Conservation (phyloP, 2,113 vertebrate species). For the Gymnorhina tibicen region DNA sequence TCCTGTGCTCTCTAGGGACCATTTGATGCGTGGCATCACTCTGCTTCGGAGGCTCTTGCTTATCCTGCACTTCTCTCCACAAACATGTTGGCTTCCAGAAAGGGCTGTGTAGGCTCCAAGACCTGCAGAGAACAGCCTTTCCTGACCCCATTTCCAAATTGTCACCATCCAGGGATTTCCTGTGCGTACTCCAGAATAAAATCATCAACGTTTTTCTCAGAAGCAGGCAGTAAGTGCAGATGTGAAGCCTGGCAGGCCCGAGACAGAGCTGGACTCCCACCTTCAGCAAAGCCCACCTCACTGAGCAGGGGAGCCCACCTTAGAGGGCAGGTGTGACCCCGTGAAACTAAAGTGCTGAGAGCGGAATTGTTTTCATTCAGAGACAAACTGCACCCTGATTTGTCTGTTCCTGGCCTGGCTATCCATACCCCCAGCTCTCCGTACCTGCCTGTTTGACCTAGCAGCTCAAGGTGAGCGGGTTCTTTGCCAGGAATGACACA, state of each 20-base stretch:
- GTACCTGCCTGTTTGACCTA: background rate
- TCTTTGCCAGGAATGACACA: background rate
- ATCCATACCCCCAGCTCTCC: background rate
- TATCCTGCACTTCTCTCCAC: background rate
- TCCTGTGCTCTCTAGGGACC: background rate
- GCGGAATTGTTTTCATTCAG: background rate
- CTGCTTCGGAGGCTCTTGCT: background rate
- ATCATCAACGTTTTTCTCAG: background rate
- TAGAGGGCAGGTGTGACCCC: background rate
- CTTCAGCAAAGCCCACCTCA: background rate
- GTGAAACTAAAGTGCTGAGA: background rate
- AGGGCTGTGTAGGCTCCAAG: background rate
- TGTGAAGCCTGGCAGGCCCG: background rate
- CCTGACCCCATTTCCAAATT: background rate
- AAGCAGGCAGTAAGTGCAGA: accelerated
- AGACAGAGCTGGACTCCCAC: background rate
- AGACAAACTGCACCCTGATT: background rate
- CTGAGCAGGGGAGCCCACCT: background rate
- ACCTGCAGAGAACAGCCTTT: background rate
- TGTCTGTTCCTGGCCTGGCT: background rate
- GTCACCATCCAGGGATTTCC: background rate
- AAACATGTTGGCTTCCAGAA: background rate
- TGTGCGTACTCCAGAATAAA: background rate
- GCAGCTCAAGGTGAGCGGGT: background rate
- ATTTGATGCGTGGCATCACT: background rate